Conservation (phyloP, 2,888 invertebrate species). For the Eilema sororculum region DNA sequence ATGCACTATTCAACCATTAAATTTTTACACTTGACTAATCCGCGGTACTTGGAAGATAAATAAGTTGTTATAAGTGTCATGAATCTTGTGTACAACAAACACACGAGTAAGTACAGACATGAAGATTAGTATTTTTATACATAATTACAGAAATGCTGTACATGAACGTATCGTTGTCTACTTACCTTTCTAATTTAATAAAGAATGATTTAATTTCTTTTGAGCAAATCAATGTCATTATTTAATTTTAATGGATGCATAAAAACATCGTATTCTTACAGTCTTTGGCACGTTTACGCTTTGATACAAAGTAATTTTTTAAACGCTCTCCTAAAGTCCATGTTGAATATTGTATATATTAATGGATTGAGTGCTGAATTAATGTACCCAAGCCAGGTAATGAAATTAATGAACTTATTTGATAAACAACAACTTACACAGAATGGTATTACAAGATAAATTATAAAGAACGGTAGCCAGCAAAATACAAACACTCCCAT, state of each 20-base stretch:
- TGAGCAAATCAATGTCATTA: constrained; percentile 78
- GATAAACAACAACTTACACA: constrained; percentile 93
- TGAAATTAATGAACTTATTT: constrained; percentile 93
- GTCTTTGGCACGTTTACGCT: constrained; percentile 72
- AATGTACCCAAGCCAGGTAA: constrained; percentile 97
- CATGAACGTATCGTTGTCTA: constrained; percentile 26
- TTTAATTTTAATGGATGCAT: constrained; percentile 52
- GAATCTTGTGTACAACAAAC: constrained; percentile 36
- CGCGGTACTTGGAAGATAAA: constrained; percentile 42
- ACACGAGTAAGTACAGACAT: constrained; percentile 21
- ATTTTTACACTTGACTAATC: constrained; percentile 56
- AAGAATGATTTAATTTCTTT: constrained; percentile 65
- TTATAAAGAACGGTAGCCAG: constrained; percentile 99
- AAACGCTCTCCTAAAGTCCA: constrained; percentile 96
- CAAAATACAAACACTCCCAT: constrained; percentile 99
- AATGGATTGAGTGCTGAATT: constrained; percentile 97
- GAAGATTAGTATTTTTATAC: constrained; percentile 42
- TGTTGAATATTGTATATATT: constrained; percentile 97
- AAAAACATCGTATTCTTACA: constrained; percentile 52
- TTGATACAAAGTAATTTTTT: constrained; percentile 89
- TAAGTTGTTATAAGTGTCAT: constrained; percentile 26
- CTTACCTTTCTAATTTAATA: constrained; percentile 39
- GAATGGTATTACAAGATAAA: constrained; percentile 97
- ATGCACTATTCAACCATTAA: constrained; percentile 69
- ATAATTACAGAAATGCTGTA: constrained; percentile 28